These are phyloP conservation scores for Chaetura pelagica DNA, from an alignment of 2,113 vertebrate genomes.

Conservation along the genomic window DNA sequence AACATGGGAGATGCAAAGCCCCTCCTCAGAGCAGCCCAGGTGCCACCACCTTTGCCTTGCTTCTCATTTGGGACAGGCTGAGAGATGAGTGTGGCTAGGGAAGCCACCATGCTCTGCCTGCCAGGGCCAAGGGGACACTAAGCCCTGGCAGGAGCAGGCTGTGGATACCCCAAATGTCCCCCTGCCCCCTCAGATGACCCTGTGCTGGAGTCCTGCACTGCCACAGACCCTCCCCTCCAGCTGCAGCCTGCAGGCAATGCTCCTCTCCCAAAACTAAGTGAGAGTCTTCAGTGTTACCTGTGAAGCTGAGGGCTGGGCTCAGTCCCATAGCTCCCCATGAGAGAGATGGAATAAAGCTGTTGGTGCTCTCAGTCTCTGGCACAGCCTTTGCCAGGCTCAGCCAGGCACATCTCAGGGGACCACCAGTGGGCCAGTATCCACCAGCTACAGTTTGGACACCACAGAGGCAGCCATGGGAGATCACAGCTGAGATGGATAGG, in stretches of 20 bases:
- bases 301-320: neutral
- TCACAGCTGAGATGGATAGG: rapidly evolving
- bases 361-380: neutral
- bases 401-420: neutral
- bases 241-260: neutral
- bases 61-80: neutral
- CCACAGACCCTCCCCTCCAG: neutral
- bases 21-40: neutral
- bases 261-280: rapidly evolving
- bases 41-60: neutral
- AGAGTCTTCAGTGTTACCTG: neutral
- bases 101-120: too few species aligned
- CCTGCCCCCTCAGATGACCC: too few species aligned
- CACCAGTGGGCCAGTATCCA: neutral
- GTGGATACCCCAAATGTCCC: neutral
- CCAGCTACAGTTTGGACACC: neutral
- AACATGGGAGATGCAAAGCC: neutral
- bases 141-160: neutral
- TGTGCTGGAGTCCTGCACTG: neutral
- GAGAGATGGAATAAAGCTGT: neutral
- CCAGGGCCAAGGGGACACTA: neutral
- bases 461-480: neutral
- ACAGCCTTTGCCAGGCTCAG: neutral
- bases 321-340: neutral
- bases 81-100: neutral